Evolutionary conservation across 2,113 vertebrate species (phyloP).

Genomic region (Lontra canadensis): DNA sequence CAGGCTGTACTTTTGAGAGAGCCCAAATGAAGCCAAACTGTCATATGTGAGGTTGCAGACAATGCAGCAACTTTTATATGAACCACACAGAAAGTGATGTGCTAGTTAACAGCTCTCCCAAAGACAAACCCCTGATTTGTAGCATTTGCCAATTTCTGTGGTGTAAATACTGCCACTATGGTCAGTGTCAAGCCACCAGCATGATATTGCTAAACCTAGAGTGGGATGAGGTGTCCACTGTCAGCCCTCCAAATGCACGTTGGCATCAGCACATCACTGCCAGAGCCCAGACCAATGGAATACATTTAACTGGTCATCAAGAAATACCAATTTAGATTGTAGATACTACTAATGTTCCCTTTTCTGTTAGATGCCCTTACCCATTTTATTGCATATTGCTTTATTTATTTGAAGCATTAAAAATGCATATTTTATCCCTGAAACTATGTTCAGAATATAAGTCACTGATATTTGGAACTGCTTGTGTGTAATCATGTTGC

Average conservation of each 20-base stretch:
- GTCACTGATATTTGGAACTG: background rate
- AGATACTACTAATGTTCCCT: background rate
- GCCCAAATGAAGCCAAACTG: background rate
- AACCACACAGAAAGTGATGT: background rate
- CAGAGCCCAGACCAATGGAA: background rate
- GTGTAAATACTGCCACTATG: background rate
- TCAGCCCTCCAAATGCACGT: background rate
- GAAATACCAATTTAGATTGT: background rate
- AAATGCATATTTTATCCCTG: background rate
- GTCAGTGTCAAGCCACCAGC: background rate
- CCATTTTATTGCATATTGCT: background rate
- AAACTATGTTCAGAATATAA: background rate
- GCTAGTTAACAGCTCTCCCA: background rate
- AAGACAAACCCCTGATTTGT: background rate
- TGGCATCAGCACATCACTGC: background rate
- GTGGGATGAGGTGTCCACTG: fast-evolving
- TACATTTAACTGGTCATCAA: background rate
- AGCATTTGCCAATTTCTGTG: background rate
- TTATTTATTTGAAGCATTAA: background rate
- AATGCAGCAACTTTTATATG: background rate
- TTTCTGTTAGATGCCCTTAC: background rate
- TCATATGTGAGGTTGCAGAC: too few relatives aligned
- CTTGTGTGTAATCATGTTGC: background rate
- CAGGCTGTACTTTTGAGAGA: background rate
- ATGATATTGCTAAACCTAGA: background rate